These are phyloP conservation scores for Phortica variegata DNA, from an alignment of 1,140 invertebrate species.

Conservation along the genomic window DNA sequence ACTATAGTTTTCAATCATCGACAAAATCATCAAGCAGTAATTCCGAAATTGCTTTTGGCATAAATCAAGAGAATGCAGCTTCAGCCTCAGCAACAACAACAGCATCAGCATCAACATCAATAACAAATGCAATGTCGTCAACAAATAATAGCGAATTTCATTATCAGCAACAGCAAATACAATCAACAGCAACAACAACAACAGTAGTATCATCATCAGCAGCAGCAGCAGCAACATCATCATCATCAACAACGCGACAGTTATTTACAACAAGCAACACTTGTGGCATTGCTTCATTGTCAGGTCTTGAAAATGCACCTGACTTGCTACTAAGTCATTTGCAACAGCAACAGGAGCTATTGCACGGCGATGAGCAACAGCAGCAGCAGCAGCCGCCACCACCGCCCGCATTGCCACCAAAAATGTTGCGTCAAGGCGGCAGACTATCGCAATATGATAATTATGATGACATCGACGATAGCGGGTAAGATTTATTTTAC, in stretches of 20 bases:
- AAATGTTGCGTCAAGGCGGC: conserved; percentile 52
- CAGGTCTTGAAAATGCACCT: background rate
- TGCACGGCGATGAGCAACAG: too few species aligned
- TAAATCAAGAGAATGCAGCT: conserved; percentile 17
- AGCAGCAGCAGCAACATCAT: conserved; percentile 16
- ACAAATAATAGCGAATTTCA: conserved; percentile 25
- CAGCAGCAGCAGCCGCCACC: background rate
- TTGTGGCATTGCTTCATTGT: too few species aligned
- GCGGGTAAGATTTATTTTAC: too few species aligned
- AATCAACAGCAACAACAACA: conserved; percentile 15
- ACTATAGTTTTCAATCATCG: conserved; percentile 61
- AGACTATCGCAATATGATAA: conserved; percentile 71
- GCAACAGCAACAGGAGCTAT: conserved; percentile 12
- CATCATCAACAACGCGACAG: conserved; percentile 5
- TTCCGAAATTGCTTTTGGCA: conserved; percentile 37
- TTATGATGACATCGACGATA: conserved; percentile 61
- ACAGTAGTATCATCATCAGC: conserved; percentile 14
- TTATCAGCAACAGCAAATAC: conserved; percentile 20
- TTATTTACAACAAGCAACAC: background rate
- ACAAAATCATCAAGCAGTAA: conserved; percentile 50
- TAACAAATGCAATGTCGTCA: conserved; percentile 11
- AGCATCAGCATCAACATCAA: conserved; percentile 13
- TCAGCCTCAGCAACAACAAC: conserved; percentile 17
- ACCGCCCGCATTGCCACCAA: conserved; percentile 70
- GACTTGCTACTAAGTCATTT: conserved; percentile 4